Conservation (phyloP, 2,888 invertebrate species). For the Eupeodes luniger region DNA sequence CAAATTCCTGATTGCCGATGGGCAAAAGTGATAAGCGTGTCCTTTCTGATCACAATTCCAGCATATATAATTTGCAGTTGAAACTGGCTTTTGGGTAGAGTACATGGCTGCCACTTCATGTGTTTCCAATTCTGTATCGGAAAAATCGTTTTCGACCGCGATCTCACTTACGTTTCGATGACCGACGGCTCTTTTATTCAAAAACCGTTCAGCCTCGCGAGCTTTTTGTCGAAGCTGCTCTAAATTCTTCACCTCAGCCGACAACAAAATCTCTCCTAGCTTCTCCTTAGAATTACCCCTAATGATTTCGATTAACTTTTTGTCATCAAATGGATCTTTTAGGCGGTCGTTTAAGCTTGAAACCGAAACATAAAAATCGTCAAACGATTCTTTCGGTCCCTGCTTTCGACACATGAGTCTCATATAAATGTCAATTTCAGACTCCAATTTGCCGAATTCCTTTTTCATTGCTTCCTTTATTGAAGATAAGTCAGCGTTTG, state of each 20-base stretch:
- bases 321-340: background rate
- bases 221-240: constrained; percentile 10
- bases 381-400: too few relatives aligned
- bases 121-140: background rate
- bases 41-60: background rate
- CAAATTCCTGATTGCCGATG: background rate
- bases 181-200: background rate
- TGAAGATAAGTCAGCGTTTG: background rate
- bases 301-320: background rate
- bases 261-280: constrained; percentile 1
- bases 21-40: background rate
- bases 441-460: too few relatives aligned
- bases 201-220: background rate
- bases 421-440: too few relatives aligned
- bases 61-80: background rate
- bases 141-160: background rate
- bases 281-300: background rate
- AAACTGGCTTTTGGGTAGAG: background rate
- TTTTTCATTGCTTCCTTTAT: background rate
- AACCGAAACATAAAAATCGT: background rate
- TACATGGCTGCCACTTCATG: background rate
- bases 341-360: background rate
- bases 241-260: background rate
- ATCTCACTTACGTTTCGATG: background rate
- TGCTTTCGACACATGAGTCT: too few relatives aligned